These are phyloP conservation scores for Caenorhabditis latens DNA, from an alignment of 1,140 invertebrate genomes.

Conservation along the genomic window DNA sequence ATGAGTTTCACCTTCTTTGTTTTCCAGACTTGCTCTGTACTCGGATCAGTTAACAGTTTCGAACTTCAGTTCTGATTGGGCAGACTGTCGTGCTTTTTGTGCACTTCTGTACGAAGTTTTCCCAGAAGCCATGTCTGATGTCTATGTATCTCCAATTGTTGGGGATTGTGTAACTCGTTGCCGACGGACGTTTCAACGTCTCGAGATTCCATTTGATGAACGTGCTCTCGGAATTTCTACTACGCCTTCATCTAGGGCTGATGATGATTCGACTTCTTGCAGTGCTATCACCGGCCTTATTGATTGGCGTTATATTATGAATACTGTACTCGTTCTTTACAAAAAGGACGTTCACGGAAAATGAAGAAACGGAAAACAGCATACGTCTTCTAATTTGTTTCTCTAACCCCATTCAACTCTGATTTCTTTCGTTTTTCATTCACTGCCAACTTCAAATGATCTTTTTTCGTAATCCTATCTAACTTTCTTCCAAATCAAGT, in stretches of 20 bases:
- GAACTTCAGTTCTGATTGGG: conserved; percentile 41
- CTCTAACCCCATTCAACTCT: neutral
- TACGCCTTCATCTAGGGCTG: neutral
- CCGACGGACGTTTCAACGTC: conserved; percentile 12
- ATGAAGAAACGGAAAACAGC: neutral
- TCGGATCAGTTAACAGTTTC: conserved; percentile 25
- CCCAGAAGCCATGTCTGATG: conserved; percentile 12
- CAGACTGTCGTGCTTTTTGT: conserved; percentile 42
- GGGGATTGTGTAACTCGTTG: conserved; percentile 26
- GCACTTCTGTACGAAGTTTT: conserved; percentile 26
- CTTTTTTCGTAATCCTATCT: neutral
- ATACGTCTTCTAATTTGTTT: neutral
- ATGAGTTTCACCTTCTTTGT: neutral
- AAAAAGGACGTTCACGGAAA: neutral
- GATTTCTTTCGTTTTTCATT: neutral
- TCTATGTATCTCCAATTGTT: conserved; percentile 11
- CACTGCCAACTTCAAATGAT: neutral
- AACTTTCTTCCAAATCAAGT: neutral
- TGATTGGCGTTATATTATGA: conserved; percentile 48
- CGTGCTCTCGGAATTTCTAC: conserved; percentile 20
- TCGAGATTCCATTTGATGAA: conserved; percentile 34
- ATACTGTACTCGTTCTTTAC: conserved; percentile 25
- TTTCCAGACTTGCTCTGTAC: conserved; percentile 23
- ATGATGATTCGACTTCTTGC: neutral
- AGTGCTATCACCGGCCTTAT: neutral